These are phyloP conservation scores for Amblyopsis hoosieri DNA, from an alignment of 2,797 vertebrate species.

Conservation along the genomic window DNA sequence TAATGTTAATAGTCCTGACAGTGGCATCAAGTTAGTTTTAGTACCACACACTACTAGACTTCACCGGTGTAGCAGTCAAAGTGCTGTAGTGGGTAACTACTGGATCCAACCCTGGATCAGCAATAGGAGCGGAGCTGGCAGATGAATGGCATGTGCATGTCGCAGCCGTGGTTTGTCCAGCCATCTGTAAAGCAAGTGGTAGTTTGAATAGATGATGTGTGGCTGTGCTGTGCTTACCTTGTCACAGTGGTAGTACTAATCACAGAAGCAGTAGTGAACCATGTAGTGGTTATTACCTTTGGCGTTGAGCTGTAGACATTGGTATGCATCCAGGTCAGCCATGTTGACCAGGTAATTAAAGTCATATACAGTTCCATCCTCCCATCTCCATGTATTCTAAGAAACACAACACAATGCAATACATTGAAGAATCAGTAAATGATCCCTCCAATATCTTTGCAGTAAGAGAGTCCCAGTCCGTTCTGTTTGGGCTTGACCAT, in stretches of 20 bases:
- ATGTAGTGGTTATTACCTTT: slow-evolving; percentile 10
- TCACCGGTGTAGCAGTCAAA: too few species aligned
- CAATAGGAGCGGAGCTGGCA: slow-evolving; percentile 29
- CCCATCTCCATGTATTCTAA: slow-evolving; percentile 40
- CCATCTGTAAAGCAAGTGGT: slow-evolving; percentile 19
- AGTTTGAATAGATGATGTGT: not conserved
- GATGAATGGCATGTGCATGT: not conserved
- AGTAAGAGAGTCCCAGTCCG: too few species aligned
- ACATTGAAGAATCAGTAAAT: too few species aligned
- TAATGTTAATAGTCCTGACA: too few species aligned
- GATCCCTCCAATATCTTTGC: too few species aligned
- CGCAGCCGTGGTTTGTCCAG: slow-evolving; percentile 32
- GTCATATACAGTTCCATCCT: slow-evolving; percentile 23
- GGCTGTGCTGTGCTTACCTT: too few species aligned
- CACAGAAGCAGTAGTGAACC: not conserved
- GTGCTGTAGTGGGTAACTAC: too few species aligned
- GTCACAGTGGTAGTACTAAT: too few species aligned
- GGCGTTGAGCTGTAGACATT: slow-evolving; percentile 35
- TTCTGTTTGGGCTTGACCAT: too few species aligned
- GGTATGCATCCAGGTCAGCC: not conserved
- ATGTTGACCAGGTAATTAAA: slow-evolving; percentile 1
- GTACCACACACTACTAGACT: too few species aligned
- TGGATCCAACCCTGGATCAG: not conserved
- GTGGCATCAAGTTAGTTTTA: too few species aligned
- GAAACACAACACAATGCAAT: not conserved